These are phyloP conservation scores for Creontiades dilutus DNA, from an alignment of 2,888 invertebrate genomes.

Conservation along the genomic window DNA sequence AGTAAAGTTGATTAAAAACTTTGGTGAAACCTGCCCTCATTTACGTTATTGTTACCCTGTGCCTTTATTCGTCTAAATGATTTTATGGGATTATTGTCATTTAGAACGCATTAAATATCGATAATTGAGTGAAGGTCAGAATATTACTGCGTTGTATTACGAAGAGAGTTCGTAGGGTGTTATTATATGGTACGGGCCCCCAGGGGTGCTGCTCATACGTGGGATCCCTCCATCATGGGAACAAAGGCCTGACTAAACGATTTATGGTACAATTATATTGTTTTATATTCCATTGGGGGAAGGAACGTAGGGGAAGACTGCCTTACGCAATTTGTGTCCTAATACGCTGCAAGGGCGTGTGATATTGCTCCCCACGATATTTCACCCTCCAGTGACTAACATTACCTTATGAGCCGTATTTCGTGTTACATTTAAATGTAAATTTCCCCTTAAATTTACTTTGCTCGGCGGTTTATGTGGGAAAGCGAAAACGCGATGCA, in stretches of 20 bases:
- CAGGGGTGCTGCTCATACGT: conserved; percentile 39
- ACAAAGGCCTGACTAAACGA: conserved; percentile 53
- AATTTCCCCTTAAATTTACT: conserved; percentile 65
- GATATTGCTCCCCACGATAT: conserved; percentile 66
- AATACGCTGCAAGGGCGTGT: conserved; percentile 68
- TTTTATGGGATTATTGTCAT: no score
- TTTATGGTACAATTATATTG: conserved; percentile 74
- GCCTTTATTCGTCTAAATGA: no score
- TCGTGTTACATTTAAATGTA: conserved; percentile 70
- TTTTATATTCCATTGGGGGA: conserved; percentile 72
- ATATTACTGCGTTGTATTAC: no score
- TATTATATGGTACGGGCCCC: neutral
- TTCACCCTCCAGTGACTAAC: conserved; percentile 68
- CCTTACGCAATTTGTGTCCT: conserved; percentile 72
- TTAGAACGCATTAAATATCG: no score
- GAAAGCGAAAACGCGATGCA: conserved; percentile 35
- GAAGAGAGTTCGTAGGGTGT: neutral
- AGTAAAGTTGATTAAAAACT: no score
- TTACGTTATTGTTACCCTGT: no score
- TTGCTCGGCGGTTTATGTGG: conserved; percentile 43
- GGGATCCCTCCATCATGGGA: conserved; percentile 15
- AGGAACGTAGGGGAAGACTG: conserved; percentile 53
- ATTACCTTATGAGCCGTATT: conserved; percentile 65
- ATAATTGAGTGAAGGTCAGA: no score
- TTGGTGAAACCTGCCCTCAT: no score